Evolutionary conservation across 1,140 invertebrate genomes (phyloP), one percentile per base, ranked within the genome.

Genomic region (Aphelinus atriplicis): DNA sequence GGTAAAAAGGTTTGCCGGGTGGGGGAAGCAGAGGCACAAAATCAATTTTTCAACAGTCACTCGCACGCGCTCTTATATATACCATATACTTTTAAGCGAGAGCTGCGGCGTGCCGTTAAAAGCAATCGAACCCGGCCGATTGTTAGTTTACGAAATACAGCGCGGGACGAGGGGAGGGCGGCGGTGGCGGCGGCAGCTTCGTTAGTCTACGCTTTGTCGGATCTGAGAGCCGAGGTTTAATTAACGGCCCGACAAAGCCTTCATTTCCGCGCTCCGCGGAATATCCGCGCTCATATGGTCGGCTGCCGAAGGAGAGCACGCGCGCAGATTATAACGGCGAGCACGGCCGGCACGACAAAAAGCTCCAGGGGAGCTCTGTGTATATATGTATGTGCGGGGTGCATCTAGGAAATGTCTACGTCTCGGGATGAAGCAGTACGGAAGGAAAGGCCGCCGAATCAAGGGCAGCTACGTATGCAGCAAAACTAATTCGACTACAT

Each of bases 161-260:
- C 55, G 26, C 50, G 26, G 48, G 61, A 53, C 61, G 26, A 26
- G 26, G 26, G 26, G 26, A 26, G 26, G 26, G 26, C 26, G 26
- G 26, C 26, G 26, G 65, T 67, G 57, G 45, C 55, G 26, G 26
- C 58, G 58, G 5, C 6, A 10, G 45, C 62, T 63, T 63, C 46
- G 62, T 63, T 63, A 63, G 47, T 26, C 4, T 6, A 7, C 10
- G 55, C 66, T 68, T 68, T 57, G 50, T 68, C 50, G 9, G 51
- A 4, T n/a, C n/a, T 3, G 50, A 10, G 50, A 7, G 63, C 62
- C 64, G 57, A 50, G 74, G 45, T 71, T 76, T 71, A 76, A 76
- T 76, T 76, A 76, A 76, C 74, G 71, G 61, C 71, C 50, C 53
- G 74, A 71, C 68, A 71, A 66, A 71, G 68, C 68, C 56, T 76